These are phyloP conservation scores for Botia kubotai DNA, from an alignment of 2,797 vertebrate species.

Conservation along the genomic window DNA sequence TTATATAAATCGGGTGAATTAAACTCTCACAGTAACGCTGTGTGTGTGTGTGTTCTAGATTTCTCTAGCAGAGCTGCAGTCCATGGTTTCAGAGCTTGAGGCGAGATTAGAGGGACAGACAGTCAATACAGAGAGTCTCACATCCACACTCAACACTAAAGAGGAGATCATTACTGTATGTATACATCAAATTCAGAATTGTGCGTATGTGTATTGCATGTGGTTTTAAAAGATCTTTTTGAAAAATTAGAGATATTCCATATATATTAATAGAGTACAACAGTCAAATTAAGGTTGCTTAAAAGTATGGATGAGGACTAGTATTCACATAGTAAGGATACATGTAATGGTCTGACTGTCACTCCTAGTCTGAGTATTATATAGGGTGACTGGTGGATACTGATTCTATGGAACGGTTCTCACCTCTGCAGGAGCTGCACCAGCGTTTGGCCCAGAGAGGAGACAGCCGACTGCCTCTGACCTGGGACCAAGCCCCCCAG, in stretches of 20 bases:
- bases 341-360: background rate
- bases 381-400: background rate
- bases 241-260: too few species aligned
- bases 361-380: background rate
- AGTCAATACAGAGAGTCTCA: conserved; percentile 76
- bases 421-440: conserved; percentile 72
- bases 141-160: conserved; percentile 76
- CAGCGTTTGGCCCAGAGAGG: conserved; percentile 67
- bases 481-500: conserved; percentile 59
- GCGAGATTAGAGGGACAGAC: conserved; percentile 71
- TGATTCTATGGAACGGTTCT: conserved; percentile 16
- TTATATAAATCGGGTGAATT: conserved; percentile 59
- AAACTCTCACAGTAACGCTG: background rate
- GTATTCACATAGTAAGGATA: background rate
- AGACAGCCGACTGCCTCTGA: conserved; percentile 56
- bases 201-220: too few species aligned
- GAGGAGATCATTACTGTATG: conserved; percentile 81
- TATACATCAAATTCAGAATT: background rate
- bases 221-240: too few species aligned
- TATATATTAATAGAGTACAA: too few species aligned
- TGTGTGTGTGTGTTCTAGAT: conserved; percentile 65
- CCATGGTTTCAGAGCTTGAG: conserved; percentile 73
- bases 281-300: too few species aligned
- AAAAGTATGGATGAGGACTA: too few species aligned
- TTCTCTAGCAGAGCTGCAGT: conserved; percentile 75